A percentile compares a stretch with the other conserved stretches of the same genome.
These are phyloP conservation scores for Etheostoma cragini DNA, from an alignment of 2,113 vertebrate genomes.

Conservation along the genomic window DNA sequence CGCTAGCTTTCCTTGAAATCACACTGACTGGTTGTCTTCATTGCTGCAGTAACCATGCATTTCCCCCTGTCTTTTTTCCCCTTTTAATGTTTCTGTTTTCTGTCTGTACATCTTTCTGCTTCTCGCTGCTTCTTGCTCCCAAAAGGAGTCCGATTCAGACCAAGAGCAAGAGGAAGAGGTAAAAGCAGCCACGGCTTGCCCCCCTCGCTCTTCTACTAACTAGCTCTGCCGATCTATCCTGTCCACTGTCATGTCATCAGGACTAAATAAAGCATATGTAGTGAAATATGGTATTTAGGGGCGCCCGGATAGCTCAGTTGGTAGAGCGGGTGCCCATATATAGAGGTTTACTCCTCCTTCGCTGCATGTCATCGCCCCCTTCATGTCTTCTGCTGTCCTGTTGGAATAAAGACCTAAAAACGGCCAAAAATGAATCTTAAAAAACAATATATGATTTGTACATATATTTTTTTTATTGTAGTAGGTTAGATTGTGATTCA, in stretches of 20 bases:
- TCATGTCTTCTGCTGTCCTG: no score
- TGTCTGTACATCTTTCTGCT: conserved; percentile 74
- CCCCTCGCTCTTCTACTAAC: conserved; percentile 41
- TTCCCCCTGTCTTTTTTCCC: conserved; percentile 77
- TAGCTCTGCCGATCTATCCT: conserved; percentile 37
- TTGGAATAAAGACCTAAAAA: no score
- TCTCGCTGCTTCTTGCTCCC: conserved; percentile 85
- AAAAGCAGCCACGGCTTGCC: conserved; percentile 78
- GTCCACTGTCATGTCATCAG: conserved; percentile 12
- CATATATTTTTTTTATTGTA: neutral
- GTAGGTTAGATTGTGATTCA: conserved; percentile 2
- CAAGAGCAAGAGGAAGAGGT: conserved; percentile 97
- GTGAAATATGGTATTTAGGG: neutral
- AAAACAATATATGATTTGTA: no score
- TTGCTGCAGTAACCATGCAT: conserved; percentile 77
- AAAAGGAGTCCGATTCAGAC: conserved; percentile 98
- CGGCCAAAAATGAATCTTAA: no score
- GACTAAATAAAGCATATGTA: neutral
- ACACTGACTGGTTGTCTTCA: conserved; percentile 48
- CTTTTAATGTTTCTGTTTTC: conserved; percentile 69
- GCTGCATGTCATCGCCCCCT: no score
- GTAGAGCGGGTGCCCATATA: no score
- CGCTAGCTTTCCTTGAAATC: conserved; percentile 11
- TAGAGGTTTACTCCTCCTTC: no score
- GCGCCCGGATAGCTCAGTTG: no score